Conservation (phyloP, 1,140 invertebrate species). For the Drosophila pachea region DNA sequence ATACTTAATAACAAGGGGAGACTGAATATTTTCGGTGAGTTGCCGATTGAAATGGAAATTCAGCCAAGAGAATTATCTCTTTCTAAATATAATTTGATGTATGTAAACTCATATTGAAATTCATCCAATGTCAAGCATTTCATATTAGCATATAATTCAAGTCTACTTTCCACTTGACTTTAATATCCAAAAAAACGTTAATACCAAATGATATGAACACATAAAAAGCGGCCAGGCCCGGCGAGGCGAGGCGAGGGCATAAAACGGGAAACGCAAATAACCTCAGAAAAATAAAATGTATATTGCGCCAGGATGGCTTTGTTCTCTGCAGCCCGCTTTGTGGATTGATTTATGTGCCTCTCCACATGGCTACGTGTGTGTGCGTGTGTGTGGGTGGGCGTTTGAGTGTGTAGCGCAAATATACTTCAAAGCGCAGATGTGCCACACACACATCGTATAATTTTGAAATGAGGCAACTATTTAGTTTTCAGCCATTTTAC, state of each 20-base stretch:
- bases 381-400: conserved; percentile 17
- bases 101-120: too few relatives aligned
- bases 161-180: conserved; percentile 1
- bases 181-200: not conserved
- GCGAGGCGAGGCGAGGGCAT: not conserved
- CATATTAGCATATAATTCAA: not conserved
- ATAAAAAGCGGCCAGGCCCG: not conserved
- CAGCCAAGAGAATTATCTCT: too few relatives aligned
- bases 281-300: conserved; percentile 7
- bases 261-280: conserved; percentile 4
- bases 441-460: conserved; percentile 42
- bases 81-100: not conserved
- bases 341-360: conserved; percentile 54
- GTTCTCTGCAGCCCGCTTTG: conserved; percentile 29
- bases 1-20: conserved; percentile 24
- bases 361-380: conserved; percentile 4
- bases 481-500: conserved; percentile 40
- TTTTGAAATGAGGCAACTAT: conserved; percentile 39
- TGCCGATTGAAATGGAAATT: not conserved
- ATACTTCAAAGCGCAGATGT: conserved; percentile 29
- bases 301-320: conserved; percentile 20
- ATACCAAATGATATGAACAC: not conserved
- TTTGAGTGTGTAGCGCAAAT: not conserved
- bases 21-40: conserved; percentile 3
- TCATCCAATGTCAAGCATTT: not conserved